A percentile compares a stretch with the other conserved stretches of the same genome.
Conservation (phyloP, 2,113 vertebrate species). For the Upupa epops region DNA sequence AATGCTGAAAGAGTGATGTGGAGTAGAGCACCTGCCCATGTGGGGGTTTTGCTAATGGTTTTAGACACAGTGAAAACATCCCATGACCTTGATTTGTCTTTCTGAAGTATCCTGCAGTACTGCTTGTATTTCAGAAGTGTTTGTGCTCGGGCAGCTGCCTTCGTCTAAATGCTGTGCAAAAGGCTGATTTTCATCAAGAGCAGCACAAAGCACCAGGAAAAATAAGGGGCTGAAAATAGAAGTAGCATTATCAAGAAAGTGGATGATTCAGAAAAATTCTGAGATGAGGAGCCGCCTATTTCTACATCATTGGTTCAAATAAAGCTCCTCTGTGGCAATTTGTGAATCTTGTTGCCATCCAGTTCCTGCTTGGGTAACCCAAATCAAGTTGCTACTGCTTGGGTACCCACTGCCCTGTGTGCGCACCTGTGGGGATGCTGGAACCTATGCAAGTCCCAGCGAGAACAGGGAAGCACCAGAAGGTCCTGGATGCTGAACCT, state of each 20-base stretch:
- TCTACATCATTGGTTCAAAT: conserved; percentile 8
- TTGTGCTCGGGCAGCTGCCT: conserved; percentile 27
- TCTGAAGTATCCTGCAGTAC: conserved; percentile 32
- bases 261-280: conserved; percentile 35
- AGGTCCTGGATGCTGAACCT: background rate
- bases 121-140: background rate
- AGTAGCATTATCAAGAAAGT: conserved; percentile 27
- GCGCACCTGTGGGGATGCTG: background rate
- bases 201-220: conserved; percentile 18
- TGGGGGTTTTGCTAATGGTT: background rate
- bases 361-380: background rate
- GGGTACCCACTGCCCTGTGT: background rate
- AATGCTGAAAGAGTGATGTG: background rate
- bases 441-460: background rate
- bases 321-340: background rate
- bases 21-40: background rate
- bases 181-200: conserved; percentile 60
- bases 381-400: background rate
- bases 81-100: conserved; percentile 41
- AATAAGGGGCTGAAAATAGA: conserved; percentile 50
- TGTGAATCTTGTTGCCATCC: background rate
- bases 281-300: conserved; percentile 9
- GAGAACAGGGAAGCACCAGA: background rate
- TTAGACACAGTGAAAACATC: background rate
- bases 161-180: conserved; percentile 12